A percentile compares a stretch with the other conserved stretches of the same genome.
phyloP scores from a whole-genome alignment of 2,888 invertebrate species.

The Pherbina coryleti region DNA sequence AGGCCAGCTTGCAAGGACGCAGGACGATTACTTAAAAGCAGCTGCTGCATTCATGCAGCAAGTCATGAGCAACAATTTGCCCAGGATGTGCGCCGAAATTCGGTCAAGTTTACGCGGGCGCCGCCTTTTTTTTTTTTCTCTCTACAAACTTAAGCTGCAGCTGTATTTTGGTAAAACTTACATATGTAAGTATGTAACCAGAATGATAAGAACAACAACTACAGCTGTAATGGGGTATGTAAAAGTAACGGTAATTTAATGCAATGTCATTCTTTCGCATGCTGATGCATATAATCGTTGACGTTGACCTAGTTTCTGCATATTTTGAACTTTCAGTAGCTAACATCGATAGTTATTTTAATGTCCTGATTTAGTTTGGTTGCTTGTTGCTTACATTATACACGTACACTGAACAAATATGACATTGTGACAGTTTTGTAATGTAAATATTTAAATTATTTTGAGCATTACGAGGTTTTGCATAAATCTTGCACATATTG shows the following conservation, averaged over 20 bases:
- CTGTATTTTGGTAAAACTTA: background rate
- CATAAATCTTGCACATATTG: no score
- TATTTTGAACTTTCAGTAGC: background rate
- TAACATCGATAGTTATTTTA: background rate
- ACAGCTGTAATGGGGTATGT: no score
- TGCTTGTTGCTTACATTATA: background rate
- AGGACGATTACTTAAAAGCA: constrained; percentile 3
- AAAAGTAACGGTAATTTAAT: no score
- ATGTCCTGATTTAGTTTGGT: background rate
- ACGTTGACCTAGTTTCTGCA: background rate
- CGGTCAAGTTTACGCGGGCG: constrained; percentile 50
- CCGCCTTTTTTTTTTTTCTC: background rate
- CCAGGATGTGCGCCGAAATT: constrained; percentile 38
- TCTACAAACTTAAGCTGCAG: background rate
- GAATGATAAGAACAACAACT: no score
- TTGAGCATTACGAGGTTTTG: background rate
- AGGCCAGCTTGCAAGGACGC: background rate
- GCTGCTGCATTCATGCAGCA: background rate
- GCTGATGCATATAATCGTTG: background rate
- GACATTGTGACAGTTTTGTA: background rate
- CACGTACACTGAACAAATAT: background rate
- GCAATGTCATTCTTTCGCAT: no score
- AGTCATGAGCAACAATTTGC: constrained; percentile 21
- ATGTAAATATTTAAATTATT: background rate
- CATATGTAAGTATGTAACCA: background rate